Evolutionary conservation across 2,888 invertebrate genomes (phyloP).

Genomic region (Tetheella fluctuosa): DNA sequence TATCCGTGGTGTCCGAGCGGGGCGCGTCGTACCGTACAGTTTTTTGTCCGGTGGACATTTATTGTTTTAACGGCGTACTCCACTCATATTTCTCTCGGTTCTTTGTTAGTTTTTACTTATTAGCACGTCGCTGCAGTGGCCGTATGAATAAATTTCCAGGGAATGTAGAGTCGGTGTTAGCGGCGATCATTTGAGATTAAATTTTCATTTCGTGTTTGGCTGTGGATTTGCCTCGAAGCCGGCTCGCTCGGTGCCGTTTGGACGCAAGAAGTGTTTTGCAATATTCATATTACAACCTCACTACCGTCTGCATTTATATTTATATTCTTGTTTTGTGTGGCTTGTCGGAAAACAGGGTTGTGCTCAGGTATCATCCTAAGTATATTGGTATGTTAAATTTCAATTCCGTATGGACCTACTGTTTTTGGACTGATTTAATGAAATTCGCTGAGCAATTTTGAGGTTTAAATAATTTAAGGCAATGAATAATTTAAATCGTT

Average conservation of each 20-base stretch:
- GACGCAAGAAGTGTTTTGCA: conserved; percentile 46
- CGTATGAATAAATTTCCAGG: conserved; percentile 66
- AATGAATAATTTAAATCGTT: background rate
- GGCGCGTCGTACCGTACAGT: conserved; percentile 28
- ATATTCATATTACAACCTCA: conserved; percentile 59
- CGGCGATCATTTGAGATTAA: conserved; percentile 65
- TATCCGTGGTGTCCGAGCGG: conserved; percentile 14
- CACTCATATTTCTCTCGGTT: conserved; percentile 62
- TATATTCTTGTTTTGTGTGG: conserved; percentile 18
- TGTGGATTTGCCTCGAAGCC: conserved; percentile 39
- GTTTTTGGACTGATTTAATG: too few species aligned
- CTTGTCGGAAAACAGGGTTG: background rate
- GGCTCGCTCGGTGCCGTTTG: conserved; percentile 26
- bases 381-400: background rate
- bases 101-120: conserved; percentile 73
- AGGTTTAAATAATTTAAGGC: too few species aligned
- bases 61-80: conserved; percentile 66
- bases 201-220: conserved; percentile 66
- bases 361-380: background rate
- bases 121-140: conserved; percentile 56
- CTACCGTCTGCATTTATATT: conserved; percentile 26
- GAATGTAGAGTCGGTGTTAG: conserved; percentile 39
- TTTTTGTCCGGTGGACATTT: conserved; percentile 58
- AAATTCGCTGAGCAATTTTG: too few species aligned
- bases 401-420: too few species aligned